Percentiles rank a stretch among this genome's conserved stretches.
Conservation (phyloP, 2,113 vertebrate genomes). For the Tympanuchus pallidicinctus region DNA sequence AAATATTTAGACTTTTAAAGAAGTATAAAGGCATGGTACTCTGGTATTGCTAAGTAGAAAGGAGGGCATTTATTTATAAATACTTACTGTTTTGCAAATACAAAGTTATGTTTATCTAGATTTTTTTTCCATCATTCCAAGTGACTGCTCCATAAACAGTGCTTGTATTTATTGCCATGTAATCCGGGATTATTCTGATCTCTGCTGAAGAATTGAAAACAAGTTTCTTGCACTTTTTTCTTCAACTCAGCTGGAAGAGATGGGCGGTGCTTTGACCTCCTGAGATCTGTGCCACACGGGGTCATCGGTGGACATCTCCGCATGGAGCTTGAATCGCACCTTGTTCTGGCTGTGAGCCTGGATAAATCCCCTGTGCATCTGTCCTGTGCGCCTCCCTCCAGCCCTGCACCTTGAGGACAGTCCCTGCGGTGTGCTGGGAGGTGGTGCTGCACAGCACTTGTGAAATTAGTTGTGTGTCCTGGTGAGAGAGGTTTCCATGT, state of each 20-base stretch:
- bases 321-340: not conserved
- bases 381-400: not conserved
- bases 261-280: not conserved
- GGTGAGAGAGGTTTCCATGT: not conserved
- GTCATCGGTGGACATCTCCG: rapidly evolving
- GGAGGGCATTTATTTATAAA: not conserved
- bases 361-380: not conserved
- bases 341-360: not conserved
- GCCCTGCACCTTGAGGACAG: rapidly evolving
- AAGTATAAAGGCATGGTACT: not conserved
- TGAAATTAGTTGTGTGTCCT: not conserved
- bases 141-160: not conserved
- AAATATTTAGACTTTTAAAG: not conserved
- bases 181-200: not conserved
- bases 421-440: not conserved
- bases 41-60: not conserved
- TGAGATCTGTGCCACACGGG: rapidly evolving
- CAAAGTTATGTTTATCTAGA: not conserved
- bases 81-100: not conserved
- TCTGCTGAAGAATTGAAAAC: not conserved
- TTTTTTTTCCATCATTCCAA: not conserved
- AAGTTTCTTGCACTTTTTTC: not conserved
- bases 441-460: not conserved
- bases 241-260: not conserved
- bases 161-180: not conserved